Conservation (phyloP, 2,888 invertebrate species). For the Penaeus monodon region DNA sequence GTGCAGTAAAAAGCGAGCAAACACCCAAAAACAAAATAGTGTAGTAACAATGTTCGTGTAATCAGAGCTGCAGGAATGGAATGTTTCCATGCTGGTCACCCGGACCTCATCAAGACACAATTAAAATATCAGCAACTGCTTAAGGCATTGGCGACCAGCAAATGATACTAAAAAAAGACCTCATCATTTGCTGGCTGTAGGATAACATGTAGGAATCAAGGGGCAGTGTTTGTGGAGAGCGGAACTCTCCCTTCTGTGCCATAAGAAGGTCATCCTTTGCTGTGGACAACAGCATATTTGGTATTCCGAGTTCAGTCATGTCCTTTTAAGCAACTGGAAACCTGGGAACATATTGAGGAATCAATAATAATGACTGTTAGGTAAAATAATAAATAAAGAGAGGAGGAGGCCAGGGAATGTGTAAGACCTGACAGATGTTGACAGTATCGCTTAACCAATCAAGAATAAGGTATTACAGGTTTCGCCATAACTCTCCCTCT, state of each 20-base stretch:
- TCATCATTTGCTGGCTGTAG: conserved; percentile 73
- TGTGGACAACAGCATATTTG: conserved; percentile 71
- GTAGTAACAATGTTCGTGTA: conserved; percentile 72
- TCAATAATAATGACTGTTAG: not conserved
- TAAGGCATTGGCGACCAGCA: conserved; percentile 70
- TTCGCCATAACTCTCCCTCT: too few relatives aligned
- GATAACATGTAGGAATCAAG: conserved; percentile 71
- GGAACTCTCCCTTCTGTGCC: conserved; percentile 71
- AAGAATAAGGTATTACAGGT: too few relatives aligned
- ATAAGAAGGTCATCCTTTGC: conserved; percentile 70
- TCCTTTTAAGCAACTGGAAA: conserved; percentile 65
- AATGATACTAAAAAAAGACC: conserved; percentile 72
- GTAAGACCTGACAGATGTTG: too few relatives aligned
- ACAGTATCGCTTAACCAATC: too few relatives aligned
- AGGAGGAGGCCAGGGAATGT: too few relatives aligned
- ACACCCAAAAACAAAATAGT: conserved; percentile 69
- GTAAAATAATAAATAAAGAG: not conserved
- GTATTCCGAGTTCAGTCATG: conserved; percentile 65
- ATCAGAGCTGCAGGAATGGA: conserved; percentile 68
- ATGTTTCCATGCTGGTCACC: conserved; percentile 69
- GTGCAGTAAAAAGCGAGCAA: conserved; percentile 71
- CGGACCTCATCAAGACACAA: conserved; percentile 69
- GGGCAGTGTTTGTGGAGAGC: conserved; percentile 70
- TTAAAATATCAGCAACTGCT: conserved; percentile 69
- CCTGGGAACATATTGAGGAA: conserved; percentile 66